A percentile compares a stretch with the other conserved stretches of the same genome.
These are phyloP conservation scores for Trachelipus rathkii DNA, from an alignment of 1,140 invertebrate genomes.

Conservation along the genomic window DNA sequence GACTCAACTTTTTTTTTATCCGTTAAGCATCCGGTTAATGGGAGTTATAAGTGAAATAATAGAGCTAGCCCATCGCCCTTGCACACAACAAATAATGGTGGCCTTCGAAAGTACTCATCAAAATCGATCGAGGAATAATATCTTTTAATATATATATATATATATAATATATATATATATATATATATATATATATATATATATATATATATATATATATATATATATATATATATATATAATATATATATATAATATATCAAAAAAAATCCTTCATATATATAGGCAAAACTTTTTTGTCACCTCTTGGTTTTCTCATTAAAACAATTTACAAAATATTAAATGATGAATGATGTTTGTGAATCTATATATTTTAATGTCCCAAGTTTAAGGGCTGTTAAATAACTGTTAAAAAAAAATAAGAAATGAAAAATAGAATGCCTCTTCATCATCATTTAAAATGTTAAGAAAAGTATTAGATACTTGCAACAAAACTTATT, in stretches of 20 bases:
- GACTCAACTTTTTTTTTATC: conserved; percentile 73
- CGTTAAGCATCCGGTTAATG: conserved; percentile 61
- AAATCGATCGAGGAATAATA: conserved; percentile 64
- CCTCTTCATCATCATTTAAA: no score
- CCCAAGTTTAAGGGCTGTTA: no score
- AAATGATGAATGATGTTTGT: background rate
- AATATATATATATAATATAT: no score
- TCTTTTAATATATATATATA: conserved; percentile 17
- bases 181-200: no score
- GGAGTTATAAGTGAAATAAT: conserved; percentile 84
- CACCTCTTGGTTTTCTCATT: no score
- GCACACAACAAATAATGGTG: conserved; percentile 87
- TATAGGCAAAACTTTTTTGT: no score
- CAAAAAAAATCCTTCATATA: no score
- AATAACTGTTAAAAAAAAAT: background rate
- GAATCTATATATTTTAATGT: background rate
- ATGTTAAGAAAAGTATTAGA: no score
- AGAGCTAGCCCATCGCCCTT: conserved; percentile 92
- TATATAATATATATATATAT: no score
- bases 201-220: no score
- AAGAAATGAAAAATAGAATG: conserved; percentile 16
- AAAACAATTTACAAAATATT: no score
- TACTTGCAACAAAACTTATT: background rate
- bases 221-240: no score
- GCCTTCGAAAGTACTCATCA: conserved; percentile 91